A percentile compares a stretch with the other conserved stretches of the same genome.
These are phyloP conservation scores for Notospermus geniculatus DNA, from an alignment of 1,140 invertebrate genomes.

Conservation along the genomic window DNA sequence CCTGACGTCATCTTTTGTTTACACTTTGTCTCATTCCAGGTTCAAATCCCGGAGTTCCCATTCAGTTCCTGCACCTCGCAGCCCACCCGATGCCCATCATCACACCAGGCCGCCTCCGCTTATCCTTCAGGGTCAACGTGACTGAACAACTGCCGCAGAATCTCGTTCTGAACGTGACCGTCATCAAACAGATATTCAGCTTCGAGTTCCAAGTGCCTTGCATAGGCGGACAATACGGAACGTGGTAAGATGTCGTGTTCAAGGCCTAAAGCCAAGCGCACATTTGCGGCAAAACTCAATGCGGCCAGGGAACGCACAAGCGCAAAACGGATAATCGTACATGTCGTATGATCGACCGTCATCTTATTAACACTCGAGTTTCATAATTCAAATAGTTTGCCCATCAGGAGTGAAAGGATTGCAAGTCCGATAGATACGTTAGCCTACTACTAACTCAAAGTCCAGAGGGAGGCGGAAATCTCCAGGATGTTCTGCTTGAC, in stretches of 20 bases:
- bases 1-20: too few species aligned
- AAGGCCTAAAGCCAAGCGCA: too few species aligned
- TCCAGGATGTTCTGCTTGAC: constrained; percentile 17
- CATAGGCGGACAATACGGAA: constrained; percentile 33
- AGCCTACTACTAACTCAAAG: too few species aligned
- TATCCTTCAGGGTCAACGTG: constrained; percentile 34
- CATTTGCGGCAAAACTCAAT: too few species aligned
- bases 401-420: too few species aligned
- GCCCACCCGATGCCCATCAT: constrained; percentile 37
- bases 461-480: too few species aligned
- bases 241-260: constrained; percentile 31
- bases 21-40: constrained; percentile 22
- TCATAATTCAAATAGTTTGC: too few species aligned
- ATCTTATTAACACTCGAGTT: too few species aligned
- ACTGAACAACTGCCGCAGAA: constrained; percentile 33
- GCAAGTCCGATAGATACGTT: too few species aligned
- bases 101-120: constrained; percentile 35
- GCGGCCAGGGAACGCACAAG: too few species aligned
- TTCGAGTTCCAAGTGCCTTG: constrained; percentile 40
- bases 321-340: too few species aligned
- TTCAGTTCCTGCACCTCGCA: constrained; percentile 30
- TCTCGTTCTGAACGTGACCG: constrained; percentile 35
- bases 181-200: constrained; percentile 40
- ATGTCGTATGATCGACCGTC: too few species aligned
- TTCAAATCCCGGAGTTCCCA: constrained; percentile 23